Conservation (phyloP, 2,888 invertebrate species). For the Isoperla grammatica region DNA sequence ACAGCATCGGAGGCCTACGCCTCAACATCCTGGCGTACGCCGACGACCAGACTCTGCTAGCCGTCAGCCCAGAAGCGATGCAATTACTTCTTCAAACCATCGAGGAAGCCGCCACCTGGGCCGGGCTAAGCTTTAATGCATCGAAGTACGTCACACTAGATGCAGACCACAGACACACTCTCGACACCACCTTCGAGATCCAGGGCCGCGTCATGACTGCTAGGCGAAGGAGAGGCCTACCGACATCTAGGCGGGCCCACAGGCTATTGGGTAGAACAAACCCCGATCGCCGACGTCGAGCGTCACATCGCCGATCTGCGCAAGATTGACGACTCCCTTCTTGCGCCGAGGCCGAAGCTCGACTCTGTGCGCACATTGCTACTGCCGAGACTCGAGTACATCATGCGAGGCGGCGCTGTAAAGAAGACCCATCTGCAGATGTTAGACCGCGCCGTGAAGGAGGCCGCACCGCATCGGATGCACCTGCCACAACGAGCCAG, state of each 20-base stretch:
- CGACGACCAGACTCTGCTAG: slow-evolving; percentile 33
- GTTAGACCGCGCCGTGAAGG: slow-evolving; percentile 29
- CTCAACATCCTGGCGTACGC: slow-evolving; percentile 31
- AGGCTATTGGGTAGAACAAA: slow-evolving; percentile 33
- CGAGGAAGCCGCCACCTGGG: slow-evolving; percentile 16
- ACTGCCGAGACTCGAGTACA: slow-evolving; percentile 35
- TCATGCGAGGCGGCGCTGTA: slow-evolving; percentile 33
- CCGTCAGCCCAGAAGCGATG: slow-evolving; percentile 19
- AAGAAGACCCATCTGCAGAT: background rate
- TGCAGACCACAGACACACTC: background rate
- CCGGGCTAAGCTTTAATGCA: slow-evolving; percentile 37
- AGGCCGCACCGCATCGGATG: slow-evolving; percentile 35
- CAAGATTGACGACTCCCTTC: slow-evolving; percentile 13
- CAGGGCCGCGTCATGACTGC: background rate
- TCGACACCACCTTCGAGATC: background rate
- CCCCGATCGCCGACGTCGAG: slow-evolving; percentile 25
- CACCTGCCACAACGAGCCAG: slow-evolving; percentile 37
- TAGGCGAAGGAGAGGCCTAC: slow-evolving; percentile 30
- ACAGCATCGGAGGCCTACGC: slow-evolving; percentile 15
- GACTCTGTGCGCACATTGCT: slow-evolving; percentile 33
- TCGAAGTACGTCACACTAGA: slow-evolving; percentile 36
- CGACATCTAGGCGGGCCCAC: slow-evolving; percentile 39
- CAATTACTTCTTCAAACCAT: slow-evolving; percentile 20
- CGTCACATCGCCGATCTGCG: slow-evolving; percentile 15
- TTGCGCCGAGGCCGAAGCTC: slow-evolving; percentile 34